These are phyloP conservation scores for Automeris io DNA, from an alignment of 2,888 invertebrate genomes.

Conservation along the genomic window DNA sequence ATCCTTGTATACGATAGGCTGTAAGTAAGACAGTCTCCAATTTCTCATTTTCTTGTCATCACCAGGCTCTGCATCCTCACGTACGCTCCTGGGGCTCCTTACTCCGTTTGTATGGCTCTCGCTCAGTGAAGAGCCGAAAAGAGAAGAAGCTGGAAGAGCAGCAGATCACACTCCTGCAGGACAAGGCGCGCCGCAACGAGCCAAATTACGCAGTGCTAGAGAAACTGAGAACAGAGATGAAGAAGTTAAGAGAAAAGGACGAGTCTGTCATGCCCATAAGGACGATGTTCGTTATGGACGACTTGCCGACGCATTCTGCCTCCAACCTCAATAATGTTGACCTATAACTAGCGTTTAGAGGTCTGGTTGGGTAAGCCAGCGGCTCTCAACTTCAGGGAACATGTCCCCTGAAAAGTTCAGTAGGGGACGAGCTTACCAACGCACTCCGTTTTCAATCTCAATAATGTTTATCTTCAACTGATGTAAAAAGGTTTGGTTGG, in stretches of 20 bases:
- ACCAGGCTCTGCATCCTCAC: constrained; percentile 94
- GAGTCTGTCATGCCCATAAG: constrained; percentile 79
- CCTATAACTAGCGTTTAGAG: constrained; percentile 72
- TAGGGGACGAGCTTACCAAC: too few relatives aligned
- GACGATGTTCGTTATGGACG: constrained; percentile 60
- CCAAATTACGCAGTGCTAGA: constrained; percentile 94
- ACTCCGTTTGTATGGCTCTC: constrained; percentile 93
- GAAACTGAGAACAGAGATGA: constrained; percentile 90
- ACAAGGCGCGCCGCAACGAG: constrained; percentile 91
- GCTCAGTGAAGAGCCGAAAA: constrained; percentile 92
- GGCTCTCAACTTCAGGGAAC: too few relatives aligned
- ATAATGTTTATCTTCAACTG: too few relatives aligned
- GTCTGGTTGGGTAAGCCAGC: too few relatives aligned
- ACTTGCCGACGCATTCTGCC: constrained; percentile 82
- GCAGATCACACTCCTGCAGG: constrained; percentile 89
- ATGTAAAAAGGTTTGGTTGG: too few relatives aligned
- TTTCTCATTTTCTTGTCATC: not conserved
- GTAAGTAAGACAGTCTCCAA: not conserved
- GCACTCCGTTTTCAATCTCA: too few relatives aligned
- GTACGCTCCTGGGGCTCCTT: constrained; percentile 96
- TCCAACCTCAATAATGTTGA: constrained; percentile 89
- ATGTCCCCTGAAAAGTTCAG: too few relatives aligned
- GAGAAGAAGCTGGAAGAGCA: constrained; percentile 95
- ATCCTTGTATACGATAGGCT: too few relatives aligned
- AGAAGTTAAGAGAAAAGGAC: constrained; percentile 81